Conservation (phyloP, 30 jellyfish, hydroid and myxozoan species). For the Hydractinia symbiolongicarpus region DNA sequence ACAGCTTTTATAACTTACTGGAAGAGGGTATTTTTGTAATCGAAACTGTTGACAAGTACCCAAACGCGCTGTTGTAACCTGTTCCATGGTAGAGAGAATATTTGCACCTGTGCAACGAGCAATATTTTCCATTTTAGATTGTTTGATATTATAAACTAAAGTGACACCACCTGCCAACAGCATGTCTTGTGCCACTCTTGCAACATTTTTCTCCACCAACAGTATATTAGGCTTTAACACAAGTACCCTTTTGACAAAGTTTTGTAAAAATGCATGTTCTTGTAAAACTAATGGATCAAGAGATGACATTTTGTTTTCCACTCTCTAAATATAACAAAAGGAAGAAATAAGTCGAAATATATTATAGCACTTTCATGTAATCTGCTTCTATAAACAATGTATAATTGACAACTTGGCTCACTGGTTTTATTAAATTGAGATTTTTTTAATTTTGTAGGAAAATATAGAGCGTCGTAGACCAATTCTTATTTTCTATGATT, state of each 20-base stretch:
- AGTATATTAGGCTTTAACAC: conserved; percentile 79
- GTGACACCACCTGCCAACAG: conserved; percentile 70
- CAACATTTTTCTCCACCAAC: conserved; percentile 82
- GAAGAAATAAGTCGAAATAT: neutral
- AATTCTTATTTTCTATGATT: too few relatives aligned
- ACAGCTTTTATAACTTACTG: conserved; percentile 36
- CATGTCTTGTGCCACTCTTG: conserved; percentile 95
- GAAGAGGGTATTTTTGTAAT: conserved; percentile 58
- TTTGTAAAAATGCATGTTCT: conserved; percentile 88
- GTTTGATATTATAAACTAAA: conserved; percentile 78
- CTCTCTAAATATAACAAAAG: conserved; percentile 48
- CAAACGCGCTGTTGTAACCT: conserved; percentile 75
- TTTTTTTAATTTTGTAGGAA: too few relatives aligned
- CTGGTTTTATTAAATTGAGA: neutral
- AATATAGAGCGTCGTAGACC: too few relatives aligned
- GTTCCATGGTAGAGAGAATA: conserved; percentile 85
- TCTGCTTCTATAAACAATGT: neutral
- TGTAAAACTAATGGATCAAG: conserved; percentile 91
- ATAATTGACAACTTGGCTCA: neutral
- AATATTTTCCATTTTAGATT: conserved; percentile 79
- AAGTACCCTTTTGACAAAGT: conserved; percentile 71
- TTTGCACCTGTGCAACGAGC: conserved; percentile 91
- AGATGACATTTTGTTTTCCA: conserved; percentile 84
- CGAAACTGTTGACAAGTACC: conserved; percentile 86
- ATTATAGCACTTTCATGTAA: neutral